Percentiles rank a stretch among this genome's conserved stretches.
Evolutionary conservation across 2,797 vertebrate species (phyloP).

Genomic region (Premnoplex brunnescens): DNA sequence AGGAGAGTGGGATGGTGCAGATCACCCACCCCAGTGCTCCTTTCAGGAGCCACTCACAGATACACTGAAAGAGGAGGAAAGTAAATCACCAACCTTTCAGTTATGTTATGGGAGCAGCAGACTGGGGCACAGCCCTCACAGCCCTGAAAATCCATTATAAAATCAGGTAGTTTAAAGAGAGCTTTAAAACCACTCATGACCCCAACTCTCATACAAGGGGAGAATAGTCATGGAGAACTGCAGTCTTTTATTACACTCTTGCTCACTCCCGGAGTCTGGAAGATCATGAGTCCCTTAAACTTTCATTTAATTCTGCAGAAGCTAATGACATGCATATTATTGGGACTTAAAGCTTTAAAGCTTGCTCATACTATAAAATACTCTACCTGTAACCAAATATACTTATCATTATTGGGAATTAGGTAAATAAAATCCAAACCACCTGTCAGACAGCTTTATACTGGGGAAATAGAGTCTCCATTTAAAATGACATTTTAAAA

Average conservation of each 20-base stretch:
- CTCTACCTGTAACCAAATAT: not conserved
- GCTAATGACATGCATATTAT: not conserved
- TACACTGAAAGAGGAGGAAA: not conserved
- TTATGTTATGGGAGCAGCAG: not conserved
- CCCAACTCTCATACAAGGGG: not conserved
- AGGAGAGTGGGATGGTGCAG: not conserved
- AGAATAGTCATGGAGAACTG: not conserved
- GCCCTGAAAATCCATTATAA: not conserved
- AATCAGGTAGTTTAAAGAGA: not conserved
- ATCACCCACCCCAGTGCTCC: too few species aligned
- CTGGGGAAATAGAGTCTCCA: not conserved
- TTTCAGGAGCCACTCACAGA: not conserved
- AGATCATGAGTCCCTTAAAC: not conserved
- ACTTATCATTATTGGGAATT: not conserved
- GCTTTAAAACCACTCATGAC: not conserved
- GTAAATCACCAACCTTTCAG: not conserved
- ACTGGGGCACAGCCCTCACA: fast-evolving
- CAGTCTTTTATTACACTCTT: not conserved
- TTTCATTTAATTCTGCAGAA: not conserved
- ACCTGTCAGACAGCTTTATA: slow-evolving; percentile 10
- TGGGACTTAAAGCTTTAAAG: not conserved
- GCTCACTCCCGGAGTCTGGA: not conserved
- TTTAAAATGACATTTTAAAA: slow-evolving; percentile 18
- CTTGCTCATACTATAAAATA: not conserved
- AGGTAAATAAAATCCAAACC: slow-evolving; percentile 25